Evolutionary conservation across 2,797 vertebrate species (phyloP).

Genomic region (Parambassis ranga): DNA sequence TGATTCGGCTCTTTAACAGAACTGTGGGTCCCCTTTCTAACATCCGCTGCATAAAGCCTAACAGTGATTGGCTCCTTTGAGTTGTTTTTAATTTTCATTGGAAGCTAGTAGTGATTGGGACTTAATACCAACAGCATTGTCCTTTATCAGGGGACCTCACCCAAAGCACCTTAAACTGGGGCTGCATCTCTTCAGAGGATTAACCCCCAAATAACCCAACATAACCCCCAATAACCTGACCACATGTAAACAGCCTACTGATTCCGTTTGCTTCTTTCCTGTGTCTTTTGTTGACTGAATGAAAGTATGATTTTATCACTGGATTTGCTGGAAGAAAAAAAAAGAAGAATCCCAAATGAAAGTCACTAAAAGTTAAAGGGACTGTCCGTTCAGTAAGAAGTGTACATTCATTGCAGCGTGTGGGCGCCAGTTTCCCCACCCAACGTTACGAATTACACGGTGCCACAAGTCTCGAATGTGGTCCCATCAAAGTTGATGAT

Average conservation of each 20-base stretch:
- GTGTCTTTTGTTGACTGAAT: constrained; percentile 79
- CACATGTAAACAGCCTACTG: constrained; percentile 72
- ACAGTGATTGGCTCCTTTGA: constrained; percentile 6
- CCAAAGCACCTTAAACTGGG: constrained; percentile 64
- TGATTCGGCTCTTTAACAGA: constrained; percentile 36
- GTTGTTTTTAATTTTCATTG: background rate
- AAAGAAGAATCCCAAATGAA: constrained; percentile 41
- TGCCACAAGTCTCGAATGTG: constrained; percentile 24
- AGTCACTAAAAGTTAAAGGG: constrained; percentile 87
- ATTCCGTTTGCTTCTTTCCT: constrained; percentile 69
- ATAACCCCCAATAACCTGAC: constrained; percentile 87
- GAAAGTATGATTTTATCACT: constrained; percentile 33
- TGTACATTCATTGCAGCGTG: constrained; percentile 2
- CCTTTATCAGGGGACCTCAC: constrained; percentile 45
- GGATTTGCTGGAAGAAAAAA: constrained; percentile 29
- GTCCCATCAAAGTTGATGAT: constrained; percentile 44
- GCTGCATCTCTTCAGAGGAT: constrained; percentile 83
- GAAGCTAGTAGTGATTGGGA: too few species aligned
- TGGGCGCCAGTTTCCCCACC: constrained; percentile 18
- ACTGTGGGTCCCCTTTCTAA: constrained; percentile 19
- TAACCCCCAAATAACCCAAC: constrained; percentile 85
- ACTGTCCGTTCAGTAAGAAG: constrained; percentile 61
- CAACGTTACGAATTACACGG: constrained; percentile 1
- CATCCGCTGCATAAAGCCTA: background rate
- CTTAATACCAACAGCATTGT: too few species aligned